Evolutionary conservation across 2,888 invertebrate genomes (phyloP), one percentile per base, ranked within the genome.

Genomic region (Alviniconcha strummeri): DNA sequence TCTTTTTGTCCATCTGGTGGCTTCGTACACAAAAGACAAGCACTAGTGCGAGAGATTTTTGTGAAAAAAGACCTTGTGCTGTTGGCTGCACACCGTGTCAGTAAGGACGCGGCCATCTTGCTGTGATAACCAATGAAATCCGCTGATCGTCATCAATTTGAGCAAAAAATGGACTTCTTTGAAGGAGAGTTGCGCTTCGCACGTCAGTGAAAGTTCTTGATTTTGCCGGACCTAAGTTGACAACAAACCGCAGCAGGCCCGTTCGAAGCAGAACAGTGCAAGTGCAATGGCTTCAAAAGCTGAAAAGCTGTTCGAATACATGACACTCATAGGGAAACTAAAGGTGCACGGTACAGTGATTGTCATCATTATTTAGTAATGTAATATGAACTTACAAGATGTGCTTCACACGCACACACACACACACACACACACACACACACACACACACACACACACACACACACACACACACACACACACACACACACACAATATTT

Each of bases 301-400:
- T 52, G 79, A 85, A 7, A 91, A 89, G 82, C 77, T 90, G 9
- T 89, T 91, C 80, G 89, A 91, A 83, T 91, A 89, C 75, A 89
- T 91, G 87, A 87, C 88, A 4, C 85, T 91, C 11, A 88, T 91
- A 69, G 91, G 91, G 57, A 89, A 91, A 78, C 83, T 91, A 17
- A 91, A 91, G 91, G 91, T 91, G 55, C 36, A 54, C 71, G 5
- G 4, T n/a, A 17, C 13, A 71, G 9, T 9, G 15, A 64, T 64
- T 64, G 15, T 64, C 4, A 64, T 64, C 1, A 13, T 64, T 64
- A 64, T 64, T 13, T 64, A 13, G 9, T 64, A 15, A 64, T 36
- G 36, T 36, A 36, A n/a, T 69, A 69, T 69, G 1, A 17, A 69
- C n/a, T 69, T 11, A 69, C n/a, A 17, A 69, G 7, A 17, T 69